These are phyloP conservation scores for Micronisus gabar DNA, from an alignment of 2,113 vertebrate genomes.

Conservation along the genomic window DNA sequence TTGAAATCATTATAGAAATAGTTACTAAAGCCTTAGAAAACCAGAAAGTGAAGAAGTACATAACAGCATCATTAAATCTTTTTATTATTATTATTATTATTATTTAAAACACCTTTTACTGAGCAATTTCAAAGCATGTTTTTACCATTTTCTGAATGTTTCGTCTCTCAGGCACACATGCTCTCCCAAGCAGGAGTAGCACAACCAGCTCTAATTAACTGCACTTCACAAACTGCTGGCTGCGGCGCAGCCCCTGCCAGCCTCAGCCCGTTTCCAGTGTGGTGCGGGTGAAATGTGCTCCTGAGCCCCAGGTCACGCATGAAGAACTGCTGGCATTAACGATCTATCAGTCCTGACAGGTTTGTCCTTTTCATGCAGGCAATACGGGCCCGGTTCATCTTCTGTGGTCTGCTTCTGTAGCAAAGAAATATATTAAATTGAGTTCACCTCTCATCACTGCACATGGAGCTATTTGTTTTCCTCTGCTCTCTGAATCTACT, in stretches of 20 bases:
- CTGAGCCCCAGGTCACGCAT: not conserved
- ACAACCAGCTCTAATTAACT: no score
- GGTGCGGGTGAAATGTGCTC: not conserved
- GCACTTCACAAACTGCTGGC: not conserved
- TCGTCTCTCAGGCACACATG: rapidly evolving
- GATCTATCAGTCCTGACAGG: not conserved
- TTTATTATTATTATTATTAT: no score
- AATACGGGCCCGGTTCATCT: not conserved
- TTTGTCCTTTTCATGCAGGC: not conserved
- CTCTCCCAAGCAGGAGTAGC: not conserved
- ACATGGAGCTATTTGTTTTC: not conserved
- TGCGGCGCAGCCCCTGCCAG: not conserved
- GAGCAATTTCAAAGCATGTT: not conserved
- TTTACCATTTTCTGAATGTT: rapidly evolving
- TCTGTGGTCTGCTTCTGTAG: not conserved
- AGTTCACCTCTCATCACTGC: not conserved
- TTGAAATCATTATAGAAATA: not conserved
- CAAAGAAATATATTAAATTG: not conserved
- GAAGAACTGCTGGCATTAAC: not conserved
- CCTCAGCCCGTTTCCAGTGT: rapidly evolving
- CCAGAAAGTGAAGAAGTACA: not conserved
- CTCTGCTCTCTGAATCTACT: rapidly evolving
- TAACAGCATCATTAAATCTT: not conserved
- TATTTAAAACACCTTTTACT: not conserved
- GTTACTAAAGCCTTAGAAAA: not conserved